A percentile compares a stretch with the other conserved stretches of the same genome.
phyloP scores from a whole-genome alignment of 2,113 vertebrate genomes.

The Cettia cetti region DNA sequence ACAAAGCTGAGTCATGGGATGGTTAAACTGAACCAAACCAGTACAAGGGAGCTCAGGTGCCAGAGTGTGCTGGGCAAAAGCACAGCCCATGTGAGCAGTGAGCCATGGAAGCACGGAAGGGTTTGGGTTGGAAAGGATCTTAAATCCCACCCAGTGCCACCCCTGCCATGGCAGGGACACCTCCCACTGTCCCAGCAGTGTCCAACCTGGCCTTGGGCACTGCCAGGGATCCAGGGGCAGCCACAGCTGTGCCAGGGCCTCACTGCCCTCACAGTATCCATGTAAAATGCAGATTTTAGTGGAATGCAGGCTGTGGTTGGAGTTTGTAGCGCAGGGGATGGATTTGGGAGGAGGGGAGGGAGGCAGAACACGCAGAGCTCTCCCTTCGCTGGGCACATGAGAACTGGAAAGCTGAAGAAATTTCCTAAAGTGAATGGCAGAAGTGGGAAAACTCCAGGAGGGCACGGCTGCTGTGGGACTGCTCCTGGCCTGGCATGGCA shows the following conservation, averaged over 20 bases:
- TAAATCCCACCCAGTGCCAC: fast-evolving
- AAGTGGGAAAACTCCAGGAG: neutral
- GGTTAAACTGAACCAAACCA: neutral
- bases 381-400: neutral
- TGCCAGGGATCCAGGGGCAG: neutral
- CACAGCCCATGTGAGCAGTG: neutral
- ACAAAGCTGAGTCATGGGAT: fast-evolving
- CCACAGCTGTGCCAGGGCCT: neutral
- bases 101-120: neutral
- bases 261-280: fast-evolving
- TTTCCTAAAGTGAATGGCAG: neutral
- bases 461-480: neutral
- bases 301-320: neutral
- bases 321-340: neutral
- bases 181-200: neutral
- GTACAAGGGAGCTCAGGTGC: neutral
- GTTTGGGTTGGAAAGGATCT: neutral
- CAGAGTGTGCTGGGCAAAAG: neutral
- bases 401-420: neutral
- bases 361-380: neutral
- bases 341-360: neutral
- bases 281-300: neutral
- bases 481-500: neutral
- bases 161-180: neutral
- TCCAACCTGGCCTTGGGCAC: neutral